Percentiles rank a stretch among this genome's conserved stretches.
phyloP scores from a whole-genome alignment of 1,140 invertebrate species.

The Lordiphosa clarofinis region DNA sequence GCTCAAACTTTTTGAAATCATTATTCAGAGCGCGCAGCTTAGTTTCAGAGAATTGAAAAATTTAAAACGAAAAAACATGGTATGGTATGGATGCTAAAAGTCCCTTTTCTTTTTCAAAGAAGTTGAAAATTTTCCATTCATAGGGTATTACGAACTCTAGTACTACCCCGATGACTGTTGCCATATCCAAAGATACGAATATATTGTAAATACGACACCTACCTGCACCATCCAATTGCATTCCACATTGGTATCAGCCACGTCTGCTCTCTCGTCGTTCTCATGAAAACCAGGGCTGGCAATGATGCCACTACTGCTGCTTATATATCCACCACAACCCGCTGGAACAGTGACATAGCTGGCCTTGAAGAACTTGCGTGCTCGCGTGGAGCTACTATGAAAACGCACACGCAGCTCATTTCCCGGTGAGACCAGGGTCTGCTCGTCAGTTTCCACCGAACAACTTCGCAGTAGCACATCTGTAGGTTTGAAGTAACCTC shows the following conservation, averaged over 20 bases:
- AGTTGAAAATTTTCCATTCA: too few species aligned
- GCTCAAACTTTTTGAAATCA: too few species aligned
- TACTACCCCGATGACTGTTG: background rate
- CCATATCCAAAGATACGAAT: background rate
- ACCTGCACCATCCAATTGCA: constrained; percentile 89
- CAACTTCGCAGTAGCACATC: constrained; percentile 35
- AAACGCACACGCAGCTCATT: constrained; percentile 89
- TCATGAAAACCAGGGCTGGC: constrained; percentile 91
- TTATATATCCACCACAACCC: constrained; percentile 88
- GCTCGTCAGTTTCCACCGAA: constrained; percentile 26
- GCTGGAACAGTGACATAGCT: constrained; percentile 33
- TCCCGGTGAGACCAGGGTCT: constrained; percentile 83
- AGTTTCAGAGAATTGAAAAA: too few species aligned
- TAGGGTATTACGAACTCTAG: too few species aligned
- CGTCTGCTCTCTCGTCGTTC: background rate
- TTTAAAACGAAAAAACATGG: too few species aligned
- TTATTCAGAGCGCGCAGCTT: too few species aligned
- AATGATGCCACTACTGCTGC: constrained; percentile 84
- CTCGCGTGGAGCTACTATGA: constrained; percentile 83
- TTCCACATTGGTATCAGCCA: constrained; percentile 83
- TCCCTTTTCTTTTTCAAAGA: too few species aligned
- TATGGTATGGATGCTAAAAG: too few species aligned
- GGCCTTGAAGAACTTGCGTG: constrained; percentile 84
- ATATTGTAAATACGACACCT: background rate
- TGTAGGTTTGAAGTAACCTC: constrained; percentile 18